These are phyloP conservation scores for Bombus soroeensis DNA, from an alignment of 1,140 invertebrate genomes.

Conservation along the genomic window DNA sequence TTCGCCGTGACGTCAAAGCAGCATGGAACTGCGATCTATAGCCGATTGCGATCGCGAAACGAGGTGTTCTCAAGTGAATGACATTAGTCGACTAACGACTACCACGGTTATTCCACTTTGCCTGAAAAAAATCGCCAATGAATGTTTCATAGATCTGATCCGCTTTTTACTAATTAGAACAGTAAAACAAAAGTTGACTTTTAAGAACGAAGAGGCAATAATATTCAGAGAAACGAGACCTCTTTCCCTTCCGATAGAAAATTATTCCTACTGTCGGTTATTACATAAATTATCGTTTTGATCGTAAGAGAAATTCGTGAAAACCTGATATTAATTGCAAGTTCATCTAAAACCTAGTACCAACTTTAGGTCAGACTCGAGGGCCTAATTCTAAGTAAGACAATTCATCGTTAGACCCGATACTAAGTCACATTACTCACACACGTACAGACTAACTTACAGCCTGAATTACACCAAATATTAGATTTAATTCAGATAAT, in stretches of 20 bases:
- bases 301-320: not conserved
- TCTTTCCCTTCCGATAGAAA: too few relatives aligned
- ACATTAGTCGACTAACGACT: not conserved
- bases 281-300: not conserved
- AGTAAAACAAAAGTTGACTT: too few relatives aligned
- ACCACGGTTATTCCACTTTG: too few relatives aligned
- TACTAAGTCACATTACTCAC: too few relatives aligned
- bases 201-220: too few relatives aligned
- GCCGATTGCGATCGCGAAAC: constrained; percentile 9
- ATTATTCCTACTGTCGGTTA: too few relatives aligned
- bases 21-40: not conserved
- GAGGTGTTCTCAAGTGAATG: not conserved
- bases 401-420: too few relatives aligned
- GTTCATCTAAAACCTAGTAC: too few relatives aligned
- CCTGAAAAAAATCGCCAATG: not conserved
- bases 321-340: not conserved
- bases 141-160: not conserved
- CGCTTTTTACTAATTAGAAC: too few relatives aligned
- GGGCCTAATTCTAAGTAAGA: not conserved
- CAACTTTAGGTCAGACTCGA: not conserved
- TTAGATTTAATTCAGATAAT: not conserved
- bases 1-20: constrained; percentile 41
- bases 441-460: not conserved
- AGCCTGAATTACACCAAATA: not conserved
- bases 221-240: too few relatives aligned